These are phyloP conservation scores for Megaustenia siamemsis DNA, from an alignment of 2,888 invertebrate genomes.

Conservation along the genomic window DNA sequence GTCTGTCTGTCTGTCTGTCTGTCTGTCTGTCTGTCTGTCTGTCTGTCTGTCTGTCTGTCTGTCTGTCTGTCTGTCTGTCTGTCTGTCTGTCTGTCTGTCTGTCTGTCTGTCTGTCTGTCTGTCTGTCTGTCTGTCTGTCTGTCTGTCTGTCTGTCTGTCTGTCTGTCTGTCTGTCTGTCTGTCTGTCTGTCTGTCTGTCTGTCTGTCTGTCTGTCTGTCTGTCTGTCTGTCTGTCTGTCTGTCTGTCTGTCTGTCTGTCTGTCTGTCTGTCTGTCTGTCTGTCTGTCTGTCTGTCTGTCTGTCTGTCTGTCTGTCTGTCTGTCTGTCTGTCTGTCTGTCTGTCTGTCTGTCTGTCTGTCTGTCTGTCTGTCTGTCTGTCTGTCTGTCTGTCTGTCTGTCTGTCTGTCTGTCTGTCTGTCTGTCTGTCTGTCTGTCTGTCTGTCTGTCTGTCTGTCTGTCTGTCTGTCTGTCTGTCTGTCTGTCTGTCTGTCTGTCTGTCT, in stretches of 20 bases:
- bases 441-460: not conserved
- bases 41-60: slow-evolving; percentile 28
- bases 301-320: slow-evolving; percentile 21
- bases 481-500: slow-evolving; percentile 20
- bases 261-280: slow-evolving; percentile 25
- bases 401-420: not conserved
- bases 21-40: slow-evolving; percentile 19
- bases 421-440: not conserved
- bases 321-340: slow-evolving; percentile 16
- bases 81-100: not conserved
- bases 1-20: slow-evolving; percentile 14
- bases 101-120: not conserved
- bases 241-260: slow-evolving; percentile 21
- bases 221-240: slow-evolving; percentile 3
- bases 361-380: slow-evolving; percentile 3
- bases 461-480: slow-evolving; percentile 10
- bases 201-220: slow-evolving; percentile 19
- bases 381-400: not conserved
- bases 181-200: slow-evolving; percentile 17
- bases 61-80: slow-evolving; percentile 19
- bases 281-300: slow-evolving; percentile 23
- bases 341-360: slow-evolving; percentile 14
- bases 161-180: slow-evolving; percentile 17
- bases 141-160: not conserved
- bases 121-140: not conserved